Conservation (phyloP, 2,113 vertebrate species). For the pig (Sus scrofa) region T2T-Sscrofa CM000817.6:22506001-22506500, state of each 20-base stretch:
- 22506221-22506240: background rate
- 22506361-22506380: background rate
- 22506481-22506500: conserved; percentile 71
- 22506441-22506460: conserved; percentile 15
- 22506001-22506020: background rate
- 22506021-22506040: background rate
- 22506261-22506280: background rate
- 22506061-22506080: background rate
- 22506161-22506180: background rate
- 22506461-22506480: conserved; percentile 72
- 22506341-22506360: background rate
- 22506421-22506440: background rate
- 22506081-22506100: background rate
- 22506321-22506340: background rate
- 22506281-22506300: accelerated
- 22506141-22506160: background rate
- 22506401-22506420: background rate
- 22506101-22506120: background rate
- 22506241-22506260: background rate
- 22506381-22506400: background rate
- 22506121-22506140: background rate
- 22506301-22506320: background rate
- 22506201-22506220: background rate
- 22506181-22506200: background rate
- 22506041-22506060: background rate